Percentiles rank a stretch among this genome's conserved stretches.
Conservation (phyloP, 2,888 invertebrate genomes). For the Leptinotarsa rubiginosa region DNA sequence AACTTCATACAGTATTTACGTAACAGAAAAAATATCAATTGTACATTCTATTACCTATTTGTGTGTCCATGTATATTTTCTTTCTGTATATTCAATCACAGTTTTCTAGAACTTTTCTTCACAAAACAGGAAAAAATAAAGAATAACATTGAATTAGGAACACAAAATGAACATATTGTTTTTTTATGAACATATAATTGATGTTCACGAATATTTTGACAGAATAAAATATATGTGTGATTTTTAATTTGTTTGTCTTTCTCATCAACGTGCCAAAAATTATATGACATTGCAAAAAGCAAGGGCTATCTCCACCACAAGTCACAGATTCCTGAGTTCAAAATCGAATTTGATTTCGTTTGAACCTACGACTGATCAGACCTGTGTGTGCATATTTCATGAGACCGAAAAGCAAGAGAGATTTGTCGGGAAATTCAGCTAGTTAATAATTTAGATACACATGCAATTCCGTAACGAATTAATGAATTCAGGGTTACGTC, state of each 20-base stretch:
- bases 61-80: too few species aligned
- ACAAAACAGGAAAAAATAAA: too few species aligned
- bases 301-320: background rate
- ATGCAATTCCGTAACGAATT: constrained; percentile 38
- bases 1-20: too few species aligned
- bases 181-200: too few species aligned
- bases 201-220: too few species aligned
- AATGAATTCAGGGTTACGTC: constrained; percentile 22
- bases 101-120: too few species aligned
- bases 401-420: constrained; percentile 34
- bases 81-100: too few species aligned
- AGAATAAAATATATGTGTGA: too few species aligned
- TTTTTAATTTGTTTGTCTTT: background rate
- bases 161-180: too few species aligned
- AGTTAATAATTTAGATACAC: constrained; percentile 36
- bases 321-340: constrained; percentile 1
- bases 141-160: too few species aligned
- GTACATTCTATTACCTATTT: too few species aligned
- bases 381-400: constrained; percentile 35
- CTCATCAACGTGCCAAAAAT: background rate
- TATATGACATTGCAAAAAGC: background rate
- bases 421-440: constrained; percentile 31
- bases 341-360: constrained; percentile 19
- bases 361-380: constrained; percentile 22
- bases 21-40: too few species aligned